phyloP scores from a whole-genome alignment of 2,797 vertebrate species.

The Sylvilagus floridanus region DNA sequence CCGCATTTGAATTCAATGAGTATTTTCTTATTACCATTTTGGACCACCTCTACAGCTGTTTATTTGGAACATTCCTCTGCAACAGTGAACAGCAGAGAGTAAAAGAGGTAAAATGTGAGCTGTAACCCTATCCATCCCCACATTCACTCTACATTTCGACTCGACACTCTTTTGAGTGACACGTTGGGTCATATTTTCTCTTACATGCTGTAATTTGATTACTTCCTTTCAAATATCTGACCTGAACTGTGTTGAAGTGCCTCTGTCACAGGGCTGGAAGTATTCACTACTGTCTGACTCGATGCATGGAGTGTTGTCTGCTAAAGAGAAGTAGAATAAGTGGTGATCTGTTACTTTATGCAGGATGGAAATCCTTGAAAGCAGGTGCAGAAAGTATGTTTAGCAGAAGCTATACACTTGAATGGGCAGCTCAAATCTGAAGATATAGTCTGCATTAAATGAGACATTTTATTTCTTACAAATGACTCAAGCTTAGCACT shows the following conservation, averaged over 20 bases:
- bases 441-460: not conserved
- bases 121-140: not conserved
- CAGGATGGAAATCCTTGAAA: slow-evolving; percentile 34
- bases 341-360: not conserved
- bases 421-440: not conserved
- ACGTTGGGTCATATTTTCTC: not conserved
- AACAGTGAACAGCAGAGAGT: slow-evolving; percentile 96
- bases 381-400: not conserved
- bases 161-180: not conserved
- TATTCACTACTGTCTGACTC: not conserved
- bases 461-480: not conserved
- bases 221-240: not conserved
- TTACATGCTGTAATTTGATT: not conserved
- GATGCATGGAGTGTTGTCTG: not conserved
- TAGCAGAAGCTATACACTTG: not conserved
- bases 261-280: not conserved
- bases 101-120: slow-evolving; percentile 91
- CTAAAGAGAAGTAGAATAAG: not conserved
- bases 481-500: not conserved
- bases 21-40: slow-evolving; percentile 96
- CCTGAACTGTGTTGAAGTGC: not conserved
- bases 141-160: not conserved
- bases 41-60: slow-evolving; percentile 98
- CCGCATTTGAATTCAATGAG: slow-evolving; percentile 98
- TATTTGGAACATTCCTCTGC: slow-evolving; percentile 98